Evolutionary conservation across 1,140 invertebrate genomes (phyloP), one percentile per base, ranked within the genome.

Genomic region (Drosophila willistoni): DNA sequence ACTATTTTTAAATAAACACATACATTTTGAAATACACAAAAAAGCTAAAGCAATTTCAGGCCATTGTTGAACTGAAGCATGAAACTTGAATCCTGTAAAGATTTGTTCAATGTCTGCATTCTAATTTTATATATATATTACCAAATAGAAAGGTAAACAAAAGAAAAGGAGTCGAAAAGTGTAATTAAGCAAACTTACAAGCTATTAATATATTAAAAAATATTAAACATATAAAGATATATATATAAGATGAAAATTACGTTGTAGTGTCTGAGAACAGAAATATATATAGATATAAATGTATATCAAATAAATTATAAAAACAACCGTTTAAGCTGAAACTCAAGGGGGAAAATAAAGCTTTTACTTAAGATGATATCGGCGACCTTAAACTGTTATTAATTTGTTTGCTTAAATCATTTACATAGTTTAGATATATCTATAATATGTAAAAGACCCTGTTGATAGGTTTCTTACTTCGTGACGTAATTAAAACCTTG

Each of bases 281-380:
- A 59, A 64, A 76, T 65, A 73, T 63, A 71, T 80, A 36, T 36
- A 36, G 5, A 29, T 6, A 29, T 29, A 76, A 61, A 79, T 79
- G 69, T 85, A 85, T 73, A 84, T 85, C 81, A 85, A 59, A 85
- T 84, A 84, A 84, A 85, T 81, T 84, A 85, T 75, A 76, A 60
- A 71, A 61, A 72, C 29, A 7, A 74, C 61, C 25, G 66, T 64
- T 69, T 65, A 70, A 51, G 41, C 44, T 12, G 7, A 25, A 12
- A 51, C 2, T 22, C 3, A 51, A 1, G 12, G 44, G 13, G 42
- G 3, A 17, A 44, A 17, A 14, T 44, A 39, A 39, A 44, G 42
- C n/a, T 14, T 14, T 44, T 7, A 14, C n/a, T 44, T 44, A 7
- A 41, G 10, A 13, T 29, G 29, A 29, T 29, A 29, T 29, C 29